A percentile compares a stretch with the other conserved stretches of the same genome.
phyloP scores from a whole-genome alignment of 2,797 vertebrate genomes.

The Acrossocheilus fasciatus region DNA sequence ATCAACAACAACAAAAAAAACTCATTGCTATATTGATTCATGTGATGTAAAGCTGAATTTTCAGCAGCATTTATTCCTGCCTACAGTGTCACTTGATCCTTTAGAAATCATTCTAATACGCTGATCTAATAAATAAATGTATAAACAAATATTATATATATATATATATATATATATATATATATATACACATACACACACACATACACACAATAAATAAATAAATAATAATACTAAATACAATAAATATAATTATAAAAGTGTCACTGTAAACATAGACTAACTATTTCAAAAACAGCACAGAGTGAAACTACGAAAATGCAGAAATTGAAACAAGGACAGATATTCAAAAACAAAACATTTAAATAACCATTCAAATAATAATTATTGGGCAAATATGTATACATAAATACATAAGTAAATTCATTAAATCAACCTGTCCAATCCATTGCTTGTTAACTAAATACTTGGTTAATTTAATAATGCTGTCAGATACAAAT shows the following conservation, averaged over 20 bases:
- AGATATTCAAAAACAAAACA: not conserved
- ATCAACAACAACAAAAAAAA: too few relatives aligned
- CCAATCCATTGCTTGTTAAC: not conserved
- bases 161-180: too few relatives aligned
- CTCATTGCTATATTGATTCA: not conserved
- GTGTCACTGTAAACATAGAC: not conserved
- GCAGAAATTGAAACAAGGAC: not conserved
- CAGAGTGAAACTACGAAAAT: not conserved
- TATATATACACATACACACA: too few relatives aligned
- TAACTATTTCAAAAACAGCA: not conserved
- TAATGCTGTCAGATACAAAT: not conserved
- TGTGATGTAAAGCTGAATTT: not conserved
- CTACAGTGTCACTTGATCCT: too few relatives aligned
- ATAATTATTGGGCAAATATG: not conserved
- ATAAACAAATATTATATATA: too few relatives aligned
- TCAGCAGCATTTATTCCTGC: not conserved
- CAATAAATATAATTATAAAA: not conserved
- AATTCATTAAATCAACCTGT: not conserved
- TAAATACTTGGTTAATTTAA: too few relatives aligned
- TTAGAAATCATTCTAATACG: not conserved
- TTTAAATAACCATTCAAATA: too few relatives aligned
- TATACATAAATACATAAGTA: not conserved
- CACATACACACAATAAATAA: too few relatives aligned
- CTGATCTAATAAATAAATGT: not conserved
- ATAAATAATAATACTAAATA: too few relatives aligned